Conservation (phyloP, 2,113 vertebrate species). For the Ornithorhynchus anatinus region DNA sequence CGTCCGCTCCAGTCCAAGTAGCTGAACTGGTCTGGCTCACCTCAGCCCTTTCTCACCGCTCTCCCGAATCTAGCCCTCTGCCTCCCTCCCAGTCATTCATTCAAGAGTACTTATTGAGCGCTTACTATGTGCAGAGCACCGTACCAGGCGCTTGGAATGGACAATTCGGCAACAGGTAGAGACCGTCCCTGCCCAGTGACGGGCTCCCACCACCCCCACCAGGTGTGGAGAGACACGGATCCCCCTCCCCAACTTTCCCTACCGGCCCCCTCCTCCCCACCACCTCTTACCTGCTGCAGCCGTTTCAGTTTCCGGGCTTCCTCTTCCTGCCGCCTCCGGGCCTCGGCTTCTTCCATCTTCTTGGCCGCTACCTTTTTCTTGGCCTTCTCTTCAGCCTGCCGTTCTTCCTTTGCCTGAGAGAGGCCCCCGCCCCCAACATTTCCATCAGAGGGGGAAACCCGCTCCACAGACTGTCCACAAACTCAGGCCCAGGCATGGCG, state of each 20-base stretch:
- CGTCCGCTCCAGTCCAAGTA: too few species aligned
- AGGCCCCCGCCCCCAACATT: not conserved
- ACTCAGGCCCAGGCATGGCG: not conserved
- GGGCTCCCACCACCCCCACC: fast-evolving
- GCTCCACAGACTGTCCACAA: not conserved
- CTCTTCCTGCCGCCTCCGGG: conserved; percentile 83
- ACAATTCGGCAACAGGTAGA: too few species aligned
- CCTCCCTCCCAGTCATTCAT: too few species aligned
- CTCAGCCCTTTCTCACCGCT: too few species aligned
- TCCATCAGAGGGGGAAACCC: not conserved
- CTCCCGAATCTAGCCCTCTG: too few species aligned
- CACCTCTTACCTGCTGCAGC: conserved; percentile 75
- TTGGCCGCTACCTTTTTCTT: conserved; percentile 80
- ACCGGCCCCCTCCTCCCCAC: too few species aligned
- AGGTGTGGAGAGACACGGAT: not conserved
- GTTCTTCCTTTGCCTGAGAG: conserved; percentile 77
- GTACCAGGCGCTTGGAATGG: not conserved
- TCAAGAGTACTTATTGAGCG: too few species aligned
- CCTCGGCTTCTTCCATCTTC: conserved; percentile 87
- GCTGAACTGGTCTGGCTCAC: too few species aligned
- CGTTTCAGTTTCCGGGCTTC: conserved; percentile 79
- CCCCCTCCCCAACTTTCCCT: not conserved
- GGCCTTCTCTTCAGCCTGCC: conserved; percentile 86
- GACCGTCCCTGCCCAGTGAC: fast-evolving
- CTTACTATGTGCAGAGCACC: fast-evolving